Percentiles rank a stretch among this genome's conserved stretches.
Conservation (phyloP, 1,140 invertebrate genomes). For the Leguminivora glycinivorella region DNA sequence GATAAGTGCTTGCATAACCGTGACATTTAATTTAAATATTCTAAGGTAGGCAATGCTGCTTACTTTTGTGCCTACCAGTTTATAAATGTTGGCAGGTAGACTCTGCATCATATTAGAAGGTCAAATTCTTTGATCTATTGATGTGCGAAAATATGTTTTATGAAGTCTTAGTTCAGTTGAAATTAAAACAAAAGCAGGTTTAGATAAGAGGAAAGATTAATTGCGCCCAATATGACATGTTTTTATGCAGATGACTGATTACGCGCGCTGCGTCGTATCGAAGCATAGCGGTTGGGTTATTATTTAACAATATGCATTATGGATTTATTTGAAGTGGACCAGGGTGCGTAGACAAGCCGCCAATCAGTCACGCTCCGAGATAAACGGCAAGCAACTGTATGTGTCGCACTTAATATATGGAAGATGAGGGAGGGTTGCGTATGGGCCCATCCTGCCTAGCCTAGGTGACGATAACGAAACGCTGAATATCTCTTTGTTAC, state of each 20-base stretch:
- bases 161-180: neutral
- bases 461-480: too few relatives aligned
- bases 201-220: slow-evolving; percentile 7
- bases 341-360: neutral
- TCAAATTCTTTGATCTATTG: neutral
- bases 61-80: neutral
- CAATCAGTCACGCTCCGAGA: too few relatives aligned
- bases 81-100: slow-evolving; percentile 13
- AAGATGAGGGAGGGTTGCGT: too few relatives aligned
- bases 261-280: neutral
- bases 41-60: neutral
- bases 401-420: too few relatives aligned
- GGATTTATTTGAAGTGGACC: neutral
- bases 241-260: slow-evolving; percentile 10
- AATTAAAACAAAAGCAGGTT: neutral
- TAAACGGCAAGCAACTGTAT: too few relatives aligned
- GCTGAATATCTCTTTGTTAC: too few relatives aligned
- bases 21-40: slow-evolving; percentile 28
- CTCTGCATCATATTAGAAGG: neutral
- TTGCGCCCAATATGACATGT: slow-evolving; percentile 1
- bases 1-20: slow-evolving; percentile 18
- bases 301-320: slow-evolving; percentile 5
- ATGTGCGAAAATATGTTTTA: neutral
- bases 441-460: too few relatives aligned
- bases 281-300: neutral